phyloP scores from a whole-genome alignment of 2,113 vertebrate genomes.

The Vireo altiloquus region DNA sequence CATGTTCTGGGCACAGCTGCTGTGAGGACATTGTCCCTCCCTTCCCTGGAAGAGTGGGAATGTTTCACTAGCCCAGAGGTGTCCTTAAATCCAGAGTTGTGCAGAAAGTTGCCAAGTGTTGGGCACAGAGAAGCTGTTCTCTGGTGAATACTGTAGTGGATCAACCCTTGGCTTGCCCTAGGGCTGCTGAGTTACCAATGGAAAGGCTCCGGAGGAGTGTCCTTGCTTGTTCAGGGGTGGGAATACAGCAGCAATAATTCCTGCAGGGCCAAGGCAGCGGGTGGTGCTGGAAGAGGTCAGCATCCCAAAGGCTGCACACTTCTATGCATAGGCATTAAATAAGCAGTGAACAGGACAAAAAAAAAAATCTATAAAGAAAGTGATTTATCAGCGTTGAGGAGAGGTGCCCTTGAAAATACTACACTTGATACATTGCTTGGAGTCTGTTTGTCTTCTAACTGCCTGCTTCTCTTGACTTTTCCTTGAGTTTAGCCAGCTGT shows the following conservation, averaged over 20 bases:
- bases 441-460: neutral
- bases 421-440: neutral
- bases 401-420: neutral
- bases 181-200: neutral
- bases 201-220: neutral
- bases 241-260: neutral
- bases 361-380: neutral
- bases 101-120: neutral
- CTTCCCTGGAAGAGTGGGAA: neutral
- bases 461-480: neutral
- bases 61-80: neutral
- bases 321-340: neutral
- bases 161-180: neutral
- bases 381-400: neutral
- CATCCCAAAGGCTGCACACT: neutral
- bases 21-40: rapidly evolving
- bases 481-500: constrained; percentile 1
- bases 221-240: neutral
- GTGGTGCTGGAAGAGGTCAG: neutral
- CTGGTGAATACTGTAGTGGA: neutral
- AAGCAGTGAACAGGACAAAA: rapidly evolving
- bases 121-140: rapidly evolving
- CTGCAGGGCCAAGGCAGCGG: rapidly evolving
- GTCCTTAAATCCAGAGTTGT: neutral
- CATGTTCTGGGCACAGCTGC: rapidly evolving